Evolutionary conservation across 2,888 invertebrate genomes (phyloP).

Genomic region (Sphecodes monilicornis): DNA sequence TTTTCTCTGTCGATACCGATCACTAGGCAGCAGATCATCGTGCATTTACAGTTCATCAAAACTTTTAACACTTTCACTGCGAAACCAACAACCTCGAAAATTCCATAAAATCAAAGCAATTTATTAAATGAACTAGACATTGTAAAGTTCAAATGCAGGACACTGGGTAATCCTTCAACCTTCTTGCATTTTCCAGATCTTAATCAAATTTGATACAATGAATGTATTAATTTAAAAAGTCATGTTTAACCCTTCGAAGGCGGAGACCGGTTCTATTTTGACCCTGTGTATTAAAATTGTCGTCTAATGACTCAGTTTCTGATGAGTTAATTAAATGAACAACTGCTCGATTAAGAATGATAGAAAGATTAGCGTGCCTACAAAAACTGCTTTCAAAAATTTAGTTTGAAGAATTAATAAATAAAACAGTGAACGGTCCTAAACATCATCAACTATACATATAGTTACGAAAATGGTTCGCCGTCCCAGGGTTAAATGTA

Average conservation of each 20-base stretch:
- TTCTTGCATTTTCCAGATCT: too few species aligned
- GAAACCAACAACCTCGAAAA: neutral
- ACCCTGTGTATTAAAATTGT: neutral
- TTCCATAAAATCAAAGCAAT: too few species aligned
- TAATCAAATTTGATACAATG: too few species aligned
- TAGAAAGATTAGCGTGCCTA: neutral
- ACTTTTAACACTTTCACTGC: neutral
- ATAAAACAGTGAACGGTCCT: neutral
- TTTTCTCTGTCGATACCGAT: neutral
- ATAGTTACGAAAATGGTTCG: too few species aligned
- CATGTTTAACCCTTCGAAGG: too few species aligned
- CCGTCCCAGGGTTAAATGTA: too few species aligned
- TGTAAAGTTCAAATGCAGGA: neutral
- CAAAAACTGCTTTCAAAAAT: neutral
- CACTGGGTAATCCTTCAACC: too few species aligned
- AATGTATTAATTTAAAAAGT: too few species aligned
- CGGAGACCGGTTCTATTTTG: too few species aligned
- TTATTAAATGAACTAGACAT: neutral
- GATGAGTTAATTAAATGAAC: neutral
- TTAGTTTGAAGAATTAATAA: neutral
- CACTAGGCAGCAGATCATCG: neutral
- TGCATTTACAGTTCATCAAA: neutral
- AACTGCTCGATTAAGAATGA: neutral
- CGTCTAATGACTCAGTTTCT: neutral
- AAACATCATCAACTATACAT: too few species aligned